phyloP scores from a whole-genome alignment of 2,888 invertebrate species.

The Phengaris alcon region DNA sequence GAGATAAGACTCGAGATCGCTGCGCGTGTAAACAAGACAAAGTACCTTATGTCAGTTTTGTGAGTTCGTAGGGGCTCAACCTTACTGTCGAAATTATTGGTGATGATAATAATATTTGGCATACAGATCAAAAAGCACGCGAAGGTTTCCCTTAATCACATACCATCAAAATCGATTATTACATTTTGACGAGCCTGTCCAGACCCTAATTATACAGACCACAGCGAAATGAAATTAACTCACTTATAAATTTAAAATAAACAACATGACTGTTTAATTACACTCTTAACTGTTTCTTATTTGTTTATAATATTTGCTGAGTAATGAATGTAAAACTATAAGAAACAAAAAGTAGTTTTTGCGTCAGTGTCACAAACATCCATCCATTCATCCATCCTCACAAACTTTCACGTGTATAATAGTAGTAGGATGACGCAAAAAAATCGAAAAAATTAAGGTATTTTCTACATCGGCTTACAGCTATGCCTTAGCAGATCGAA shows the following conservation, averaged over 20 bases:
- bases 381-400: neutral
- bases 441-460: no score
- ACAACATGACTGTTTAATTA: neutral
- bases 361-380: no score
- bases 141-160: neutral
- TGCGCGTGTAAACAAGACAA: no score
- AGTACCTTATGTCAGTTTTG: no score
- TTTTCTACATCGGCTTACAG: no score
- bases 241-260: neutral
- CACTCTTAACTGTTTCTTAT: neutral
- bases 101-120: neutral
- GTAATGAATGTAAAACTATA: neutral
- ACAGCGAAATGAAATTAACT: neutral
- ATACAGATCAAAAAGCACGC: constrained; percentile 14
- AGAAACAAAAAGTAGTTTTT: neutral
- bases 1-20: no score
- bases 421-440: no score
- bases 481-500: no score
- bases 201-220: neutral
- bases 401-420: no score
- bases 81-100: neutral
- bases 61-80: neutral
- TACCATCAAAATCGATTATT: constrained; percentile 1
- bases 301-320: neutral
- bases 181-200: neutral